Conservation (phyloP, 2,113 vertebrate species). For the Neotoma lepida region DNA sequence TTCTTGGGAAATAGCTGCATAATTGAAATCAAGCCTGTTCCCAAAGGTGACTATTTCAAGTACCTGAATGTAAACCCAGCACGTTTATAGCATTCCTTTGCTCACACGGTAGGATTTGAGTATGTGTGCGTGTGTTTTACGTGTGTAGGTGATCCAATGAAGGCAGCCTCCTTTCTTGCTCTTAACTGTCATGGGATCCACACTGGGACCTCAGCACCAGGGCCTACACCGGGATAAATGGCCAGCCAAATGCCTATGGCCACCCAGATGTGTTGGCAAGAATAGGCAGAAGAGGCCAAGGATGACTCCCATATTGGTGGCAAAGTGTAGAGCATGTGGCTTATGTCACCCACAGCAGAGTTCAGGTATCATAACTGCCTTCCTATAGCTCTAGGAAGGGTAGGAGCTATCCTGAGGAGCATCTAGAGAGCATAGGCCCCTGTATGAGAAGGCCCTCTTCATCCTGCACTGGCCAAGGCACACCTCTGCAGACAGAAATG, state of each 20-base stretch:
- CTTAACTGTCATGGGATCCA: not conserved
- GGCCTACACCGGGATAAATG: not conserved
- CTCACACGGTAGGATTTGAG: not conserved
- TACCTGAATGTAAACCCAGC: not conserved
- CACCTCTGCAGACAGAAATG: not conserved
- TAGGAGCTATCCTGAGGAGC: not conserved
- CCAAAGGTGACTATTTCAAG: not conserved
- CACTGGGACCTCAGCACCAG: not conserved
- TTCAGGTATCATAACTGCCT: not conserved
- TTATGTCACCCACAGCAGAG: not conserved
- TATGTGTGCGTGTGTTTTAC: not conserved
- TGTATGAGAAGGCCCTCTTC: not conserved
- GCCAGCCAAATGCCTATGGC: not conserved
- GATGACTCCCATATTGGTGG: too few relatives aligned
- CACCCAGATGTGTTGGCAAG: not conserved
- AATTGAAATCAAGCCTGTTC: not conserved
- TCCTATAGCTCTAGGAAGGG: not conserved
- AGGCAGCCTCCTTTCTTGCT: not conserved
- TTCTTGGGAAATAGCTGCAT: not conserved
- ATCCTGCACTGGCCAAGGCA: not conserved
- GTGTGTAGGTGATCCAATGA: not conserved
- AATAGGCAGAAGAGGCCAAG: not conserved
- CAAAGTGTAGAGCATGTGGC: not conserved
- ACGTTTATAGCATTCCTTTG: not conserved
- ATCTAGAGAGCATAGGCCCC: not conserved